Evolutionary conservation across 2,888 invertebrate genomes (phyloP), one percentile per base, ranked within the genome.

Genomic region (Drosophila phalerata): DNA sequence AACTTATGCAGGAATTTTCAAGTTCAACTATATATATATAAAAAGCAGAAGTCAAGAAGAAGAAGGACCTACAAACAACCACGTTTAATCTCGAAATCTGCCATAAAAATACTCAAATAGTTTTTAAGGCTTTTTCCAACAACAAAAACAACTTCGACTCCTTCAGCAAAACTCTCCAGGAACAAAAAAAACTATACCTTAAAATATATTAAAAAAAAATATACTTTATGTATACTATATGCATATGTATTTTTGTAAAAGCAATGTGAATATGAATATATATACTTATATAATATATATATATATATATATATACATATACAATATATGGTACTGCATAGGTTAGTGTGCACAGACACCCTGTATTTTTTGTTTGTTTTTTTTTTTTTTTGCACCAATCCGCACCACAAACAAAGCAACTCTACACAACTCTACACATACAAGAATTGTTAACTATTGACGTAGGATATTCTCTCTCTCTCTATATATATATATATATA

Each of bases 31-130:
- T 40, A 8, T 6, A 8, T 25, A 25, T 3, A 2, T 5, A 28
- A 28, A 8, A 3, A 28, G 28, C 8, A 28, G 28, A 5, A 28
- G 25, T 25, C 25, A 34, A 6, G 49, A 25, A 28, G 40, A 17
- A 17, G 51, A 19, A 42, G 40, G 17, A 53, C 4, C 13, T 5
- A 40, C 17, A 40, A 28, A 11, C 9, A 30, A 17, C 30, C 48
- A 65, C 55, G 56, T 61, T 73, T 77, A 81, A 79, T 82, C 83
- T 81, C 85, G 77, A 57, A 64, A 79, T 84, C 81, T 79, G 81
- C 85, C 81, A 81, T 85, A 72, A 56, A 48, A 48, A 64, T 51
- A 45, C 47, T 19, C 10, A 67, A 45, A 43, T 62, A 73, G 30
- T 55, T 51, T 51, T 15, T 69, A 69, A 69, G 62, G 37, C 37